Evolutionary conservation across 2,888 invertebrate species (phyloP).

Genomic region (Ichneumon xanthorius): DNA sequence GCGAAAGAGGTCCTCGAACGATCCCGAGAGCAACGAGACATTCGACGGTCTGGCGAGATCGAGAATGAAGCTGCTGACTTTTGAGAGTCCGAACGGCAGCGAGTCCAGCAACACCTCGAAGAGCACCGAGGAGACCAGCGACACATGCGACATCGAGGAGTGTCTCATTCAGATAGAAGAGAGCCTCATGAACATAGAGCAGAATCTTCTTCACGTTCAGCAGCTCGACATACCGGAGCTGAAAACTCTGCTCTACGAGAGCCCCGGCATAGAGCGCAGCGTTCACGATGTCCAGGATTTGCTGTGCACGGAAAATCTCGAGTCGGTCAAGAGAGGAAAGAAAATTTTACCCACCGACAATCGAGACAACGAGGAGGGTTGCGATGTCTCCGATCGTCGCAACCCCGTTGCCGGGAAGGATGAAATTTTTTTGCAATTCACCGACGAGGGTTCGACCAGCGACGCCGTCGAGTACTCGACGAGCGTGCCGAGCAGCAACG

Average conservation of each 20-base stretch:
- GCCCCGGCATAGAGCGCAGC: conserved; percentile 76
- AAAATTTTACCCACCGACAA: neutral
- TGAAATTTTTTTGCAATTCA: conserved; percentile 67
- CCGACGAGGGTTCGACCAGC: conserved; percentile 60
- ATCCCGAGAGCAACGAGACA: conserved; percentile 44
- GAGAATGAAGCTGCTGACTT: conserved; percentile 43
- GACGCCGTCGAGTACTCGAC: conserved; percentile 57
- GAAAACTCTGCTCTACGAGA: conserved; percentile 78
- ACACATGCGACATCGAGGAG: conserved; percentile 78
- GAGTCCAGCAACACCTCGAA: conserved; percentile 64
- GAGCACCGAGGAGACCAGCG: conserved; percentile 70
- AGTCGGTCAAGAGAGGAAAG: conserved; percentile 54
- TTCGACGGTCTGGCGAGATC: conserved; percentile 51
- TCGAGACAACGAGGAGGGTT: neutral
- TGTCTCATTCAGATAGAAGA: conserved; percentile 81
- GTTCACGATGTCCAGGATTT: conserved; percentile 76
- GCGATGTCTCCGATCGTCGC: conserved; percentile 22
- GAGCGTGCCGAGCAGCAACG: conserved; percentile 48
- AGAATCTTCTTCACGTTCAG: conserved; percentile 79
- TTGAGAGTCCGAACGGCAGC: conserved; percentile 31
- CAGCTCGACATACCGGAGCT: conserved; percentile 79
- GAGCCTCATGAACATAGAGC: conserved; percentile 79
- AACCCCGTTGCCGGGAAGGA: conserved; percentile 65
- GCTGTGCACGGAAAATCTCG: conserved; percentile 73
- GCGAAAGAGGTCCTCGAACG: neutral